Evolutionary conservation across 1,140 invertebrate genomes (phyloP).

Genomic region (Akabosia matsudoensis): DNA sequence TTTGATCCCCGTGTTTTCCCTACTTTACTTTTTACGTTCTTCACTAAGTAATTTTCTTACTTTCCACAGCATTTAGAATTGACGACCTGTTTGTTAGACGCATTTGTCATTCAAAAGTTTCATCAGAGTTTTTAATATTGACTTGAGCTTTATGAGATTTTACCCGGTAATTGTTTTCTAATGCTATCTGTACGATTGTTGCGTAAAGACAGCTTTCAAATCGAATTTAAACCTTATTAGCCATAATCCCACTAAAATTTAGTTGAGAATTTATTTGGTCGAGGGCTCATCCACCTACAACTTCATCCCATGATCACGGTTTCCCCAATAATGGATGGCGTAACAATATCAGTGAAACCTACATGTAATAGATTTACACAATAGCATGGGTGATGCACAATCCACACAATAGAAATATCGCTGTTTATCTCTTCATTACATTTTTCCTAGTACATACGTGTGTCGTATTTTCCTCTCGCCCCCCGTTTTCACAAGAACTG

Average conservation of each 20-base stretch:
- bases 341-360: conserved; percentile 1
- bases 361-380: neutral
- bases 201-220: neutral
- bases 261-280: conserved; percentile 7
- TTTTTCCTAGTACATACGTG: conserved; percentile 4
- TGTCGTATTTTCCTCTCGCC: neutral
- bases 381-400: neutral
- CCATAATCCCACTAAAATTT: too few relatives aligned
- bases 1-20: too few relatives aligned
- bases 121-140: too few relatives aligned
- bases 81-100: too few relatives aligned
- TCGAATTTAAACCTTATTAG: too few relatives aligned
- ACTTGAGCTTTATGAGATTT: neutral
- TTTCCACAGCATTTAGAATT: too few relatives aligned
- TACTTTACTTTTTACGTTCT: too few relatives aligned
- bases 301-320: conserved; percentile 12
- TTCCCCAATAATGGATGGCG: conserved; percentile 6
- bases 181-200: neutral
- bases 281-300: conserved; percentile 3
- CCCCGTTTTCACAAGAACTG: neutral
- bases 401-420: conserved; percentile 8
- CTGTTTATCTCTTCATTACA: neutral
- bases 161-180: neutral
- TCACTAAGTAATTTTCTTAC: too few relatives aligned
- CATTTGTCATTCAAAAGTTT: too few relatives aligned